These are phyloP conservation scores for Drosophila koepferae DNA, from an alignment of 2,888 invertebrate genomes.

Conservation along the genomic window DNA sequence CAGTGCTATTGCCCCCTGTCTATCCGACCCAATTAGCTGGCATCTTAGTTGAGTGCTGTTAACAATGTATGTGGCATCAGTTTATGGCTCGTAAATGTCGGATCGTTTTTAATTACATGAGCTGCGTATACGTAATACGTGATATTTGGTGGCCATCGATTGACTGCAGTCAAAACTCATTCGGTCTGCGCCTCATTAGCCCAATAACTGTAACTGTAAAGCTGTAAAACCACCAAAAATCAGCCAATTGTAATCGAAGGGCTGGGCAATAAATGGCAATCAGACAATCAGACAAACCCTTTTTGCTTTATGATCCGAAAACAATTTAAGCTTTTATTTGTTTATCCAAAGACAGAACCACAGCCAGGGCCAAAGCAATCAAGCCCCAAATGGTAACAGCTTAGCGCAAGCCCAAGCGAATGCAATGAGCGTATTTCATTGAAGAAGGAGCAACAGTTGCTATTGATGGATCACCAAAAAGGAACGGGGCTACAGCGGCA, in stretches of 20 bases:
- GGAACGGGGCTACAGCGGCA: constrained; percentile 43
- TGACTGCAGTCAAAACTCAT: not conserved
- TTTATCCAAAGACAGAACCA: constrained; percentile 37
- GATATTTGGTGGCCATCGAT: constrained; percentile 45
- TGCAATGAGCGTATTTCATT: constrained; percentile 78
- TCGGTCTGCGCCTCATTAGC: constrained; percentile 58
- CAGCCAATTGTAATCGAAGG: constrained; percentile 30
- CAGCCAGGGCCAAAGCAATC: constrained; percentile 37
- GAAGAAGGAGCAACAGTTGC: constrained; percentile 54
- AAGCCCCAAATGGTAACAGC: constrained; percentile 48
- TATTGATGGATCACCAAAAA: constrained; percentile 61
- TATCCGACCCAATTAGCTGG: constrained; percentile 74
- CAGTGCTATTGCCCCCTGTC: not conserved
- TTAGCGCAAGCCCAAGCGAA: constrained; percentile 32
- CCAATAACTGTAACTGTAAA: constrained; percentile 75
- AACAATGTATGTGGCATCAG: constrained; percentile 64
- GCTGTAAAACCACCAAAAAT: constrained; percentile 73
- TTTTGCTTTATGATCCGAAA: constrained; percentile 77
- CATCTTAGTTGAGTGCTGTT: constrained; percentile 35
- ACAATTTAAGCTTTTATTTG: constrained; percentile 80
- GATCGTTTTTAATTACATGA: constrained; percentile 58
- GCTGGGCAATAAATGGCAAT: constrained; percentile 72
- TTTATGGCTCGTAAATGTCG: constrained; percentile 79
- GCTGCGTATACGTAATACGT: constrained; percentile 76
- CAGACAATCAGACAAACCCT: constrained; percentile 73